Evolutionary conservation across 2,888 invertebrate genomes (phyloP).

Genomic region (Kryphioiulus occultus): DNA sequence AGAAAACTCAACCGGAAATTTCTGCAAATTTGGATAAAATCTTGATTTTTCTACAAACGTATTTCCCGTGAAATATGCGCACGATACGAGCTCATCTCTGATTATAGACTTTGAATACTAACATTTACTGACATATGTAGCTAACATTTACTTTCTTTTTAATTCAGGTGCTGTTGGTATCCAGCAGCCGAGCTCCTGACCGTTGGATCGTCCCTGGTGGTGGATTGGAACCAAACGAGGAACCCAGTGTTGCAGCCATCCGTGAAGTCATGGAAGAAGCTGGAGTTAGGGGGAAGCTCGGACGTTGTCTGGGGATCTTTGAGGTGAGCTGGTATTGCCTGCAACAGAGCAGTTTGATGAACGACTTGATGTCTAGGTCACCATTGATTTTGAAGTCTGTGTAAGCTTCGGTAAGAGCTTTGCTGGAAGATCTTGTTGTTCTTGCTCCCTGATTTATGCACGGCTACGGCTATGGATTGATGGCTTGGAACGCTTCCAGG

Average conservation of each 20-base stretch:
- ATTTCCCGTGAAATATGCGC: no score
- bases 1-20: no score
- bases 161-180: conserved; percentile 85
- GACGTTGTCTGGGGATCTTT: conserved; percentile 90
- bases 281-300: conserved; percentile 89
- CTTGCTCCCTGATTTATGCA: not conserved
- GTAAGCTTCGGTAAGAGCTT: no score
- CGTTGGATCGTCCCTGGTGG: conserved; percentile 98
- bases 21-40: no score
- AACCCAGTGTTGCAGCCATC: conserved; percentile 87
- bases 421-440: conserved; percentile 3
- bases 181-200: conserved; percentile 87
- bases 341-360: not conserved
- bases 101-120: no score
- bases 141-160: no score
- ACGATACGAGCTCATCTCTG: no score
- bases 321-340: conserved; percentile 71
- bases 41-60: no score
- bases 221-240: conserved; percentile 90
- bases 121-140: no score
- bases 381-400: not conserved
- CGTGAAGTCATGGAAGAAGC: conserved; percentile 96
- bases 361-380: not conserved
- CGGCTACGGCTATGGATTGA: not conserved
- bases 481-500: not conserved